These are phyloP conservation scores for Indicator maculatus DNA, from an alignment of 2,113 vertebrate genomes.

Conservation along the genomic window DNA sequence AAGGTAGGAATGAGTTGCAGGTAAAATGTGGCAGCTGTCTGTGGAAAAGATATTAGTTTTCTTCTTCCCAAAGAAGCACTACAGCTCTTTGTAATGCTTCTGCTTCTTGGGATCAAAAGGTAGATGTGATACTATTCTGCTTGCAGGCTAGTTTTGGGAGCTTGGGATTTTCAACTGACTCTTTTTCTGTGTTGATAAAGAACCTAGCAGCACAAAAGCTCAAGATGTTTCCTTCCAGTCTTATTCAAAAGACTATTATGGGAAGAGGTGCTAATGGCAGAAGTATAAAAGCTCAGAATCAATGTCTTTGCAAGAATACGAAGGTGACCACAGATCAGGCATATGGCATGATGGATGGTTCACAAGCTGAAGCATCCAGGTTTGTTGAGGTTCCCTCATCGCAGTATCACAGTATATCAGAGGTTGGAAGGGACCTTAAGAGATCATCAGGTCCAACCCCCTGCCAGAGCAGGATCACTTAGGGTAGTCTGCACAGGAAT, in stretches of 20 bases:
- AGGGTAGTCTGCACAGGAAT: too few relatives aligned
- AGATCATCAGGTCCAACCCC: too few relatives aligned
- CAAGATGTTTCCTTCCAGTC: background rate
- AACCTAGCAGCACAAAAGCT: background rate
- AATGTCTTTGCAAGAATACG: background rate
- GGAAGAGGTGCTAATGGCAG: background rate
- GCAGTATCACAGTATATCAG: too few relatives aligned
- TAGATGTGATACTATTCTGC: background rate
- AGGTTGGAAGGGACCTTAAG: too few relatives aligned
- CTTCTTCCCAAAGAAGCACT: background rate
- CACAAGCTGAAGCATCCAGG: background rate
- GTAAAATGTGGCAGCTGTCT: background rate
- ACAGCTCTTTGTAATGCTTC: background rate
- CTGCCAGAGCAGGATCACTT: too few relatives aligned
- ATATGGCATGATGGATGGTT: fast-evolving
- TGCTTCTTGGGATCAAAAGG: background rate
- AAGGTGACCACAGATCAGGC: background rate
- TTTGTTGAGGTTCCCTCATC: background rate
- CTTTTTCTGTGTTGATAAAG: background rate
- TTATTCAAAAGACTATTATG: background rate
- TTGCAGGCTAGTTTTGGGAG: background rate
- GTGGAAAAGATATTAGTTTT: background rate
- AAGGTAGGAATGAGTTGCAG: background rate
- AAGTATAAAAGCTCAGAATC: background rate
- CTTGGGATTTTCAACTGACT: background rate